phyloP scores from a whole-genome alignment of 64 coral and sea anemone species.

The Stichodactyla helianthus region DNA sequence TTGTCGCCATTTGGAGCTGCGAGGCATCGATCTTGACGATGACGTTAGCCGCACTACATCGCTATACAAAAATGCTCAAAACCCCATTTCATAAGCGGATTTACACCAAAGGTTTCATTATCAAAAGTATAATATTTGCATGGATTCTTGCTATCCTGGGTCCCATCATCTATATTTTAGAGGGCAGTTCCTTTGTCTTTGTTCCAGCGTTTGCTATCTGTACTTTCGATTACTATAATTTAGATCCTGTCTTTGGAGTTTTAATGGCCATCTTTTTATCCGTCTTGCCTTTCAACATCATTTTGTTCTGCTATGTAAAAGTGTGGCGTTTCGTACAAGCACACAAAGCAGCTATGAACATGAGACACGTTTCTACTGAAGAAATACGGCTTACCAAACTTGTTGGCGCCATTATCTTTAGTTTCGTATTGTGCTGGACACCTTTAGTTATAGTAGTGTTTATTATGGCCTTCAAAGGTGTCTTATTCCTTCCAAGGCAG shows the following conservation, averaged over 20 bases:
- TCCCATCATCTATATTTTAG: background rate
- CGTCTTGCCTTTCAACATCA: background rate
- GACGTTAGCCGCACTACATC: constrained; percentile 19
- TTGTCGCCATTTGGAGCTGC: constrained; percentile 22
- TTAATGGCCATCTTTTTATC: background rate
- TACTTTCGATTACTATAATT: constrained; percentile 3
- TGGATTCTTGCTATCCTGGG: constrained; percentile 12
- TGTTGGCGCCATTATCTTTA: background rate
- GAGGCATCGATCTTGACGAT: constrained; percentile 16
- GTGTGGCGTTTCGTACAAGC: constrained; percentile 10
- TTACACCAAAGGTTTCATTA: constrained; percentile 9
- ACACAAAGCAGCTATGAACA: background rate
- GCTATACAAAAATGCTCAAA: constrained; percentile 8
- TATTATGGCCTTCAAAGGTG: background rate
- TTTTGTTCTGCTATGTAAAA: background rate
- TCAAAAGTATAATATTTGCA: background rate
- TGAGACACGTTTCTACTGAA: background rate
- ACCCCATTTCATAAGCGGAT: constrained; percentile 5
- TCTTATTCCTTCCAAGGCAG: background rate
- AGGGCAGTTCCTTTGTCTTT: constrained; percentile 7
- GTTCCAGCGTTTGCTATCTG: constrained; percentile 16
- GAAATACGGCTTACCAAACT: constrained; percentile 6
- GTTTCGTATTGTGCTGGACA: constrained; percentile 7
- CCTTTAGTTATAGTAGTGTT: background rate
- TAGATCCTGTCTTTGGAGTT: background rate